Base-by-base conservation (phyloP, 2,888 invertebrate genomes). In the Ganaspis brasiliensis region DNA sequence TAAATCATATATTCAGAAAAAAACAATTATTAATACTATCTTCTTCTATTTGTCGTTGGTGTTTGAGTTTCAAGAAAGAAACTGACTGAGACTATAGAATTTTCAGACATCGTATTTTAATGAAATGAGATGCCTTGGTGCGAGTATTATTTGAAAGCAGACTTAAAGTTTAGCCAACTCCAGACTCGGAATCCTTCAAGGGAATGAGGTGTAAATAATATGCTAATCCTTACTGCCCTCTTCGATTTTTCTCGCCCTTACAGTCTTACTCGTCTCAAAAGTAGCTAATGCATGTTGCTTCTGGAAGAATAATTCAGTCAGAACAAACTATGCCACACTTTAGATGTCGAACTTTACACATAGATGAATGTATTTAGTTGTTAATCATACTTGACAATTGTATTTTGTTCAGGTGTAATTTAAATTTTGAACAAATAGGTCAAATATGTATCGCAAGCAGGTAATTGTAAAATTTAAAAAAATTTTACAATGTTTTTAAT, bases 141-240 rank as follows among this genome's bases (percentile, higher is more conserved):
- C 80, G 81, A 52, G 89, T 89, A 88, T 88, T 87, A 88, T 86
- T 86, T 84, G 86, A 84, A 87, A 88, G 86, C 79, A 88, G 90
- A 90, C 89, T 90, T 90, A 89, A 90, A 90, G 88, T 90, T 90
- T 85, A 83, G 87, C 81, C 83, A 80, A 85, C 84, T 84, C 83
- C 83, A 85, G 85, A 85, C 83, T 82, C 75, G 77, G 79, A 79
- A 79, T 78, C 75, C 77, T 75, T 79, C 79, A 78, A 80, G 80
- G 80, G 83, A 84, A 80, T 80, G 81, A 81, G 83, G 84, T 85
- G 89, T 89, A 90, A 91, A 91, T 90, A 90, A 90, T 88, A 91
- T 91, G 90, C 88, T 90, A 91, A 91, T 91, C 90, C 88, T 61
- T 80, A 78, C 74, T 81, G 76, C 57, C 74, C 83, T 82, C 80